Conservation (phyloP, 1,140 invertebrate genomes). For the Drosophila bocqueti region DNA sequence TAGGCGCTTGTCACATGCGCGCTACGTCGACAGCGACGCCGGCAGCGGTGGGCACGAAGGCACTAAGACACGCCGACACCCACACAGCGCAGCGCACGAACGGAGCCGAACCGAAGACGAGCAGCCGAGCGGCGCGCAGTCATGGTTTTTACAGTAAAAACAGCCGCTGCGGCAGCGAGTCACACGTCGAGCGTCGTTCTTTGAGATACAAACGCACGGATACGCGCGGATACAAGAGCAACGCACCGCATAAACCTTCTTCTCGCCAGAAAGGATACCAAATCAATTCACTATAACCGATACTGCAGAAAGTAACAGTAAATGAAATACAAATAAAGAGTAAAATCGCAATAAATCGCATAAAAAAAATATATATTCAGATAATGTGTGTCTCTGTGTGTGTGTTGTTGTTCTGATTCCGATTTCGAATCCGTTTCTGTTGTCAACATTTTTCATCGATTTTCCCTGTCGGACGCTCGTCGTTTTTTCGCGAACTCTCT, state of each 20-base stretch:
- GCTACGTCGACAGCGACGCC: slow-evolving; percentile 40
- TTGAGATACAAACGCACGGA: slow-evolving; percentile 62
- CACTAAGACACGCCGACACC: slow-evolving; percentile 26
- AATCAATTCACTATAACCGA: slow-evolving; percentile 24
- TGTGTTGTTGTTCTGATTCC: slow-evolving; percentile 42
- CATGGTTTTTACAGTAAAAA: slow-evolving; percentile 34
- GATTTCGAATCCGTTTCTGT: slow-evolving; percentile 37
- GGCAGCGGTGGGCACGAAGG: slow-evolving; percentile 21
- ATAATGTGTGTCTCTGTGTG: slow-evolving; percentile 34
- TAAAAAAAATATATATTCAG: neutral
- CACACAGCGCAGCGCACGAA: slow-evolving; percentile 15
- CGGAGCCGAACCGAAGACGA: slow-evolving; percentile 12
- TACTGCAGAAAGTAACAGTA: slow-evolving; percentile 5
- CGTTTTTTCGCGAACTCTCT: slow-evolving; percentile 38
- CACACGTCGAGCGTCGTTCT: slow-evolving; percentile 58
- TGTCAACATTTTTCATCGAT: slow-evolving; percentile 66
- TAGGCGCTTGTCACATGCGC: slow-evolving; percentile 52
- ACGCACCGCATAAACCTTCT: slow-evolving; percentile 40
- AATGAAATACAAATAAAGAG: neutral
- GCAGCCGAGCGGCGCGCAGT: slow-evolving; percentile 12
- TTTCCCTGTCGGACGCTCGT: slow-evolving; percentile 52
- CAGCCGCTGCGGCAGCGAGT: slow-evolving; percentile 39
- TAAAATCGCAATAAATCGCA: neutral
- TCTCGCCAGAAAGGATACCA: slow-evolving; percentile 4
- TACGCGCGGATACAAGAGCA: slow-evolving; percentile 46